These are phyloP conservation scores for Diplodus puntazzo DNA, from an alignment of 2,797 vertebrate species.

Conservation along the genomic window DNA sequence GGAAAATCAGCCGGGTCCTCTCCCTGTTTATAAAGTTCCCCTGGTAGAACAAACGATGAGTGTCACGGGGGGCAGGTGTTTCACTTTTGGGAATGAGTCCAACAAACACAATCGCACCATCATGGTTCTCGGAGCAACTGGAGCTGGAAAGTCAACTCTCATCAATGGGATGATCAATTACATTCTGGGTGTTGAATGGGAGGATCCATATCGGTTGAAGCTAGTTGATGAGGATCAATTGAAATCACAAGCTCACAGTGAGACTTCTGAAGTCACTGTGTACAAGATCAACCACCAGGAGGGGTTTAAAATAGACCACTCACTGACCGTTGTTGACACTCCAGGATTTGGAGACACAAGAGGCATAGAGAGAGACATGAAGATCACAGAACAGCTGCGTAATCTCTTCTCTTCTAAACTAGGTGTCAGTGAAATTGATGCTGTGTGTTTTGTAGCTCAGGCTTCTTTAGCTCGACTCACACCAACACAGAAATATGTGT, in stretches of 20 bases:
- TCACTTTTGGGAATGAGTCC: too few species aligned
- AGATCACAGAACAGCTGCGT: slow-evolving; percentile 19
- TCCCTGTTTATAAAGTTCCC: too few species aligned
- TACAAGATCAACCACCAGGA: slow-evolving; percentile 19
- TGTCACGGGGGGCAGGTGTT: too few species aligned
- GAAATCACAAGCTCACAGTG: slow-evolving; percentile 45
- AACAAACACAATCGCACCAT: too few species aligned
- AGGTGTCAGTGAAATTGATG: slow-evolving; percentile 12
- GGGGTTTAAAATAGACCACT: slow-evolving; percentile 22
- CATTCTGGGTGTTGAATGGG: slow-evolving; percentile 60
- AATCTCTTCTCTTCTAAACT: slow-evolving; percentile 6
- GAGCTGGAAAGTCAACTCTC: slow-evolving; percentile 1
- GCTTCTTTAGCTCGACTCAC: slow-evolving; percentile 26
- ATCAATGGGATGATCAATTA: slow-evolving; percentile 58
- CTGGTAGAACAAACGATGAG: too few species aligned
- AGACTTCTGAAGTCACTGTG: slow-evolving; percentile 42
- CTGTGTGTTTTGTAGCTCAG: slow-evolving; percentile 34
- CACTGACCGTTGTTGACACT: slow-evolving; percentile 69
- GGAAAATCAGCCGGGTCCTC: accelerated
- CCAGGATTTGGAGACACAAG: slow-evolving; percentile 28
- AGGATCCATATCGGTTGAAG: slow-evolving; percentile 40
- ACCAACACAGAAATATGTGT: neutral
- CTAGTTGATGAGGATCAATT: slow-evolving; percentile 52
- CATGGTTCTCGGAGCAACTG: too few species aligned
- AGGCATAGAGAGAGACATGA: neutral